Evolutionary conservation across 2,888 invertebrate genomes (phyloP), one percentile per base, ranked within the genome.

Genomic region (Anthoptus insignis): DNA sequence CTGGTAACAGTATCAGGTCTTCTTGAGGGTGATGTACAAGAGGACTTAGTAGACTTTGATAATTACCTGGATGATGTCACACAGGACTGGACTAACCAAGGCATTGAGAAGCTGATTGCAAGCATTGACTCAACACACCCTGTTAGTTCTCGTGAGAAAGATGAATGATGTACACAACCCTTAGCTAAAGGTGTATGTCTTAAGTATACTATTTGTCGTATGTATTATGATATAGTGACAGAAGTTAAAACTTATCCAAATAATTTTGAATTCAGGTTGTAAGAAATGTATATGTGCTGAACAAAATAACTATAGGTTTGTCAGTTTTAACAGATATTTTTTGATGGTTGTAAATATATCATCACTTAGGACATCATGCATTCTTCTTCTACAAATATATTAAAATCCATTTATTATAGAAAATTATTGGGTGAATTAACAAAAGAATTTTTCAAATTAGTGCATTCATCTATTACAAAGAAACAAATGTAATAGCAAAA

Each of bases 51-150:
- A 11, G 99, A 99, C 89, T 99, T 99, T 84, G 99, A 99, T 91
- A 99, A 99, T 90, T 99, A 99, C 88, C 94, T 99, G 70, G 99
- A 99, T 87, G 97, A 99, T 84, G 95, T 98, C 37, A 94, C 96
- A 19, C 94, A 96, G 68, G 99, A 99, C 86, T 99, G 99, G 98
- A 96, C 95, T 76, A 99, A 99, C 89, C 82, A 89, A 5, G 91
- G 94, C 64, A 90, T 93, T 39, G 85, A 87, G 69, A 89, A 88
- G 67, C 75, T 90, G 0, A 81, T 91, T 0, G 86, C 87, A 0
- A 91, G 87, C 68, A 81, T 90, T n/a, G 68, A 71, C n/a, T 69
- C 70, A 3, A 67, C 72, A 2, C 72, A 72, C 45, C 22, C 64
- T 13, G 65, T 69, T 5, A 22, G 64, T 8, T 56, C 53, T 54